Percentiles rank a stretch among this genome's conserved stretches.
These are phyloP conservation scores for Papilio aristodemus DNA, from an alignment of 1,140 invertebrate species.

Conservation along the genomic window DNA sequence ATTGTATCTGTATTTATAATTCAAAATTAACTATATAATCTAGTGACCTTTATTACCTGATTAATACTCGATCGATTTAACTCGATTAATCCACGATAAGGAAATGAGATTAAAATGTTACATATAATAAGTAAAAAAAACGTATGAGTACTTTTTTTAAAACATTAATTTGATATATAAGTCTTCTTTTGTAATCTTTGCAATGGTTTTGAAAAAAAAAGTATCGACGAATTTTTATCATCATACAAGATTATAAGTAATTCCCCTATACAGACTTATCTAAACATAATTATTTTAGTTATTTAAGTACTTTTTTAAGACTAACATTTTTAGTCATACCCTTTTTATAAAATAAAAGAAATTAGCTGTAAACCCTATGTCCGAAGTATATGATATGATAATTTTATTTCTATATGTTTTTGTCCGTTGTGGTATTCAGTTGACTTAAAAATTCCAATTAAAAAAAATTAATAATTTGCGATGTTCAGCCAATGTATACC, in stretches of 20 bases:
- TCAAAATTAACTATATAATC: too few relatives aligned
- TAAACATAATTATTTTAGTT: not conserved
- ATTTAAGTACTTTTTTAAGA: not conserved
- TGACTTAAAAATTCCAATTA: too few relatives aligned
- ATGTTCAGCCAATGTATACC: too few relatives aligned
- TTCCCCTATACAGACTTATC: not conserved
- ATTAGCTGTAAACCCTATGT: not conserved
- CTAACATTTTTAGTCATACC: not conserved
- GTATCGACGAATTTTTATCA: constrained; percentile 1
- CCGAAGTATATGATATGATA: not conserved
- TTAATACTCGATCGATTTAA: not conserved
- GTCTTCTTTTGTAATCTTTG: not conserved
- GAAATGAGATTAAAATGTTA: not conserved
- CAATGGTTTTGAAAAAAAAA: not conserved
- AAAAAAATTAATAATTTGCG: too few relatives aligned
- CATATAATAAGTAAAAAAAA: not conserved
- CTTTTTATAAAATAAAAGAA: not conserved
- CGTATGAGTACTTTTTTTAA: not conserved
- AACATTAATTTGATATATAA: too few relatives aligned
- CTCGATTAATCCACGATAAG: not conserved
- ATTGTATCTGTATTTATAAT: too few relatives aligned
- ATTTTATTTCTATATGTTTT: too few relatives aligned
- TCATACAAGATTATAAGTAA: not conserved
- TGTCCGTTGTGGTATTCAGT: too few relatives aligned
- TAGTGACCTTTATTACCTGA: not conserved